Evolutionary conservation across 2,888 invertebrate species (phyloP).

Genomic region (Boloria selene): DNA sequence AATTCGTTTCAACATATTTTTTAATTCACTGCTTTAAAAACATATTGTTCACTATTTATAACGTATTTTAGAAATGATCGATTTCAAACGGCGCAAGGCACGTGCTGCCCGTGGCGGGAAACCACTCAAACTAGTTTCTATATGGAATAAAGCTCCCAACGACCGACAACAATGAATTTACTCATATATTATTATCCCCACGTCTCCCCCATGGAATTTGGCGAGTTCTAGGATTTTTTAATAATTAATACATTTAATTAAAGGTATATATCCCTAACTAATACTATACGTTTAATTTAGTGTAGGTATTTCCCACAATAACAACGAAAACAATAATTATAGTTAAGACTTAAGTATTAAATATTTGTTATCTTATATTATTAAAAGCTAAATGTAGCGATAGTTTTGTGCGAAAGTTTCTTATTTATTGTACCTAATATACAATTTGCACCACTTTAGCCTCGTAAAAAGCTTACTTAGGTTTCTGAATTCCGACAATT

Average conservation of each 20-base stretch:
- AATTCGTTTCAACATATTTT: background rate
- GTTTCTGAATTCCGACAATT: no score
- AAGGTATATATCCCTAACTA: background rate
- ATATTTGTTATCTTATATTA: no score
- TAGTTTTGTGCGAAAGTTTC: no score
- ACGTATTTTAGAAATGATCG: slow-evolving; percentile 1
- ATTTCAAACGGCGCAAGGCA: slow-evolving; percentile 3
- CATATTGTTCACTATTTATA: background rate
- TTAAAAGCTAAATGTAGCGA: no score
- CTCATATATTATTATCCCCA: slow-evolving; percentile 11
- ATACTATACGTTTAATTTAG: no score
- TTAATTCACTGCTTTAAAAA: background rate
- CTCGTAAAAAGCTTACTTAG: no score
- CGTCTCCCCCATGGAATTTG: slow-evolving; percentile 5
- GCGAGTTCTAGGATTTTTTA: background rate
- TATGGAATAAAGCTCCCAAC: slow-evolving; percentile 15
- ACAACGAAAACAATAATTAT: no score
- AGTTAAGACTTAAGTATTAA: no score
- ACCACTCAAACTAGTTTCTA: slow-evolving; percentile 23
- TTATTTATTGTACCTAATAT: no score
- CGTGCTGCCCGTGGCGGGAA: slow-evolving; percentile 25
- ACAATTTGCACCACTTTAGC: no score
- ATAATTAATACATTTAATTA: background rate
- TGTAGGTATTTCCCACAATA: no score
- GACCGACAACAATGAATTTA: slow-evolving; percentile 6